These are phyloP conservation scores for Podarcis siculus DNA, from an alignment of 2,797 vertebrate species.

Conservation along the genomic window DNA sequence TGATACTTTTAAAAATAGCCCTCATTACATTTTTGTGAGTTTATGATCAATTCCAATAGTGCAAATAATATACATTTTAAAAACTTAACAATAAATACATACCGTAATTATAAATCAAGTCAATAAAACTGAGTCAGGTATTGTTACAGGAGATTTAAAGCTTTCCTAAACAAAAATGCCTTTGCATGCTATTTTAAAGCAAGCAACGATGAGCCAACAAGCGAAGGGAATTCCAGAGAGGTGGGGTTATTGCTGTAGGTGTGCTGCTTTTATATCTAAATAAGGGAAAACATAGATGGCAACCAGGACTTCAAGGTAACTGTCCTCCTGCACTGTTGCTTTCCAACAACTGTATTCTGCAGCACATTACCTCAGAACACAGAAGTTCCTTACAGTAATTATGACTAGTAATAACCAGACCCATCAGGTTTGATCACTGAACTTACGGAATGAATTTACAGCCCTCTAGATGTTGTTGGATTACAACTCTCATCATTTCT, in stretches of 20 bases:
- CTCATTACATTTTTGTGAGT: not conserved
- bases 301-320: too few species aligned
- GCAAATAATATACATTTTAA: not conserved
- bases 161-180: not conserved
- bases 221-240: not conserved
- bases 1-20: not conserved
- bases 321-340: too few species aligned
- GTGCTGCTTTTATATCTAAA: not conserved
- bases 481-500: too few species aligned
- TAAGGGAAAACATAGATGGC: not conserved
- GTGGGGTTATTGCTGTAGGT: not conserved
- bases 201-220: not conserved
- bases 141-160: not conserved
- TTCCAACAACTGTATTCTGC: too few species aligned
- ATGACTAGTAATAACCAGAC: too few species aligned
- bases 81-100: not conserved
- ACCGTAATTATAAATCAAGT: not conserved
- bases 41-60: not conserved
- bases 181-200: not conserved
- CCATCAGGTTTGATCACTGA: too few species aligned
- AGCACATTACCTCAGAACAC: too few species aligned
- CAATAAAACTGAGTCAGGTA: not conserved
- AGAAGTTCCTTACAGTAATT: too few species aligned
- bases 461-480: too few species aligned
- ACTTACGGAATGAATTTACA: too few species aligned